phyloP scores from a whole-genome alignment of 2,113 vertebrate genomes.

The Oryzias woworae region DNA sequence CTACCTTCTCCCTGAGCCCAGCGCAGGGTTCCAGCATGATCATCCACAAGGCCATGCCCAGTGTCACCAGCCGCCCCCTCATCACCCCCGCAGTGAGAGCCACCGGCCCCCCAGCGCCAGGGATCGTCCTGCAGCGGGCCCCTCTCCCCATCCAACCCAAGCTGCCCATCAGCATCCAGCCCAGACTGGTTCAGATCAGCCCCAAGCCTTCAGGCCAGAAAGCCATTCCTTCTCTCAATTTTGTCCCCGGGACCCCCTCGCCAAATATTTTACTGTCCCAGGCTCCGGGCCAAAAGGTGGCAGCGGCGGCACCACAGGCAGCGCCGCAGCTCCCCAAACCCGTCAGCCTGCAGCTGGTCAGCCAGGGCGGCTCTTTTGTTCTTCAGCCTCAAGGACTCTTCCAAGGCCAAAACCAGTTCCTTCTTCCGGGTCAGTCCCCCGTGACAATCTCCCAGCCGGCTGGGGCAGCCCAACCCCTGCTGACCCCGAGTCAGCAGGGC shows the following conservation, averaged over 20 bases:
- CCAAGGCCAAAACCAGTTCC: conserved; percentile 78
- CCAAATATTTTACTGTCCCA: conserved; percentile 76
- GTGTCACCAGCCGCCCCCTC: conserved; percentile 60
- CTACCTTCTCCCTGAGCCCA: conserved; percentile 74
- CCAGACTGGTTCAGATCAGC: conserved; percentile 79
- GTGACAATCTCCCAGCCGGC: conserved; percentile 68
- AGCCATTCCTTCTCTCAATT: conserved; percentile 65
- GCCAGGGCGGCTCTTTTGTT: conserved; percentile 79
- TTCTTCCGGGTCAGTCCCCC: conserved; percentile 76
- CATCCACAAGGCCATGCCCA: conserved; percentile 71
- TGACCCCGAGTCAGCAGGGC: conserved; percentile 59
- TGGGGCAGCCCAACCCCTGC: conserved; percentile 53
- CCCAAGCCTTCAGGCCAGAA: conserved; percentile 78
- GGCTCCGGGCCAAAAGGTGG: conserved; percentile 58
- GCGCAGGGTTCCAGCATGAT: conserved; percentile 76
- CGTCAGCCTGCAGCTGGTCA: conserved; percentile 78
- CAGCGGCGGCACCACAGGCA: conserved; percentile 26
- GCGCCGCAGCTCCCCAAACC: conserved; percentile 67
- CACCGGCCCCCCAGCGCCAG: conserved; percentile 41
- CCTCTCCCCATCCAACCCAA: conserved; percentile 79
- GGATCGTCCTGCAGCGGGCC: conserved; percentile 70
- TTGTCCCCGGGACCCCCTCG: conserved; percentile 70
- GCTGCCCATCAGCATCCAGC: conserved; percentile 80
- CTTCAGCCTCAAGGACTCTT: conserved; percentile 81
- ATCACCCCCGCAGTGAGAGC: conserved; percentile 64